Evolutionary conservation across 2,113 vertebrate genomes (phyloP).

Genomic region (Platysternon megacephalum): DNA sequence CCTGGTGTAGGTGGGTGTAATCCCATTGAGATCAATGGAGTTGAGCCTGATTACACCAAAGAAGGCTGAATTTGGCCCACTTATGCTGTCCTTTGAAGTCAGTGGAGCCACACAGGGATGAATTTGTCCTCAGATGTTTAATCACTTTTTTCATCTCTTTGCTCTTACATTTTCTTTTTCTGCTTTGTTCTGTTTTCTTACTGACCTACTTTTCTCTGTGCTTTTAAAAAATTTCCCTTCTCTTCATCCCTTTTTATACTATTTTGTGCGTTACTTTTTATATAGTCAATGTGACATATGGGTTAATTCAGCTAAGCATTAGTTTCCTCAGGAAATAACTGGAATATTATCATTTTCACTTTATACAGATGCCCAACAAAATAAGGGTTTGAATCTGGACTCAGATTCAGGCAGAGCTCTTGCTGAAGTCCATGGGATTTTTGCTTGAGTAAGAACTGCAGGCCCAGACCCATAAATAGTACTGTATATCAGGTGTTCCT

Average conservation of each 20-base stretch:
- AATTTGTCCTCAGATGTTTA: constrained; percentile 54
- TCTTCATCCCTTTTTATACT: constrained; percentile 47
- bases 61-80: constrained; percentile 54
- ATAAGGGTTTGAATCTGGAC: constrained; percentile 53
- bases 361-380: constrained; percentile 72
- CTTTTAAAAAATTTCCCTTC: constrained; percentile 52
- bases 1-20: constrained; percentile 35
- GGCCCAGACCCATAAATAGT: constrained; percentile 50
- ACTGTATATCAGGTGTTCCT: constrained; percentile 53
- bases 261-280: constrained; percentile 72
- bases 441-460: constrained; percentile 63
- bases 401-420: constrained; percentile 60
- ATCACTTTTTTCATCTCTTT: constrained; percentile 14
- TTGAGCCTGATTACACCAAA: constrained; percentile 27
- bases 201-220: constrained; percentile 54
- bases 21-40: constrained; percentile 47
- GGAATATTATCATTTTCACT: constrained; percentile 71
- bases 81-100: constrained; percentile 53
- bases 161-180: constrained; percentile 36
- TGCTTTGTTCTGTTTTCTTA: constrained; percentile 46
- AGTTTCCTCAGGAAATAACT: constrained; percentile 76
- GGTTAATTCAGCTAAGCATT: constrained; percentile 71
- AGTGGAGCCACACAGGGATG: constrained; percentile 51
- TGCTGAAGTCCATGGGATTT: constrained; percentile 58
- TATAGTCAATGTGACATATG: constrained; percentile 72